Evolutionary conservation across 2,888 invertebrate species (phyloP).

Genomic region (Cosmia trapezina): DNA sequence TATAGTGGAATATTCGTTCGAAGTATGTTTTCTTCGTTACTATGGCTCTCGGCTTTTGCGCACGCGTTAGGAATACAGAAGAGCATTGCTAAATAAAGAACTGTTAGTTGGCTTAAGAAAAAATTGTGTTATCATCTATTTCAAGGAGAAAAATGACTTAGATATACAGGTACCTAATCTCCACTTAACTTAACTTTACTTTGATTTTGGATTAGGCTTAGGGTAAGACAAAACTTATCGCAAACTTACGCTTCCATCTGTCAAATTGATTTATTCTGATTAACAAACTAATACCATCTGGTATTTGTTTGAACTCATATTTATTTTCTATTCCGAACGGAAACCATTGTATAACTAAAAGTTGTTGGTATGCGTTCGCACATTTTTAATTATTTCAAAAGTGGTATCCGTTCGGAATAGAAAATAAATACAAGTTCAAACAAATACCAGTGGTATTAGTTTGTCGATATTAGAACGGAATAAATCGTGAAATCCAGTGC

Average conservation of each 20-base stretch:
- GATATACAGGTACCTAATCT: neutral
- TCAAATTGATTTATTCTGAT: neutral
- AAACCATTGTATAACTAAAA: no score
- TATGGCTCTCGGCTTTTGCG: slow-evolving; percentile 10
- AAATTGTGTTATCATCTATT: neutral
- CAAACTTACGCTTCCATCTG: neutral
- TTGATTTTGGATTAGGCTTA: neutral
- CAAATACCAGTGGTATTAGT: no score
- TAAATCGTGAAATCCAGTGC: no score
- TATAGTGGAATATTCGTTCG: slow-evolving; percentile 52
- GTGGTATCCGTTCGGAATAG: no score
- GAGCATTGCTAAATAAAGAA: slow-evolving; percentile 12
- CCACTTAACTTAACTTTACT: neutral
- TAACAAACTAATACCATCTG: no score
- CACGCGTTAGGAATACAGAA: slow-evolving; percentile 37
- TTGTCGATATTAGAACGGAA: no score
- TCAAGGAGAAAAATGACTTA: neutral
- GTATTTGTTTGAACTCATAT: no score
- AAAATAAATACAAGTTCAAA: no score
- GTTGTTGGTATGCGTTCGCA: no score
- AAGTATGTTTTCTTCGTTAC: slow-evolving; percentile 35
- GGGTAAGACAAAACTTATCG: neutral
- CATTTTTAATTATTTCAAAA: no score
- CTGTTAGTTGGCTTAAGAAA: slow-evolving; percentile 10
- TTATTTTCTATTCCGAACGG: no score